Base-by-base conservation (phyloP, 2,888 invertebrate genomes). In the Proisotoma minuta region DNA sequence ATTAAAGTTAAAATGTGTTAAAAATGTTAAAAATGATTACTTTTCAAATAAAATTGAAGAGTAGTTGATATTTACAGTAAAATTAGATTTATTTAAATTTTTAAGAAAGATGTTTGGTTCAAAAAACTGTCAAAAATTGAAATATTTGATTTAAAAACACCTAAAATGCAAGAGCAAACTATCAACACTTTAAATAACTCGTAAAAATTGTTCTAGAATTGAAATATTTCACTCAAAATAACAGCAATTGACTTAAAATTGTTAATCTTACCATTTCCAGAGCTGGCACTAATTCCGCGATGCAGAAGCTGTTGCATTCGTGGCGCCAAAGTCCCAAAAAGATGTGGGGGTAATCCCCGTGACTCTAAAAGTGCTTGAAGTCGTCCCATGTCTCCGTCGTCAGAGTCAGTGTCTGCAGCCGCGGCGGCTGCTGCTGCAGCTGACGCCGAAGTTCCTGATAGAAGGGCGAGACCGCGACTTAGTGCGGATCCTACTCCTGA, bases 231-330 rank as follows among this genome's bases (percentile, higher is more conserved):
- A n/a, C n/a, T n/a, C n/a, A n/a, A n/a, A n/a, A n/a, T n/a, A n/a
- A n/a, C n/a, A n/a, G n/a, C n/a, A n/a, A n/a, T n/a, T n/a, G n/a
- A n/a, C n/a, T n/a, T n/a, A n/a, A n/a, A n/a, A n/a, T n/a, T n/a
- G n/a, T n/a, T n/a, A n/a, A n/a, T n/a, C n/a, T 39, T 49, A 22
- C 50, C 78, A 79, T 79, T 80, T 85, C 85, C 84, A 75, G 87
- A 87, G 76, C 86, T 87, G 59, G 90, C 89, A 52, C 93, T 93
- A 84, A 96, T 95, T 70, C 92, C 94, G 73, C 96, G 84, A 77
- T 97, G 95, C 67, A 97, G 81, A 62, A 97, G 82, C 77, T 96
- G 95, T 77, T 97, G 96, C 94, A 98, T 93, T 57, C 97, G 84
- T 52, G 97, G 94, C 0, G 93, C 97, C 59, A 98, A 83, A 1